phyloP scores from a whole-genome alignment of 2,113 vertebrate species.

The Siniperca chuatsi region DNA sequence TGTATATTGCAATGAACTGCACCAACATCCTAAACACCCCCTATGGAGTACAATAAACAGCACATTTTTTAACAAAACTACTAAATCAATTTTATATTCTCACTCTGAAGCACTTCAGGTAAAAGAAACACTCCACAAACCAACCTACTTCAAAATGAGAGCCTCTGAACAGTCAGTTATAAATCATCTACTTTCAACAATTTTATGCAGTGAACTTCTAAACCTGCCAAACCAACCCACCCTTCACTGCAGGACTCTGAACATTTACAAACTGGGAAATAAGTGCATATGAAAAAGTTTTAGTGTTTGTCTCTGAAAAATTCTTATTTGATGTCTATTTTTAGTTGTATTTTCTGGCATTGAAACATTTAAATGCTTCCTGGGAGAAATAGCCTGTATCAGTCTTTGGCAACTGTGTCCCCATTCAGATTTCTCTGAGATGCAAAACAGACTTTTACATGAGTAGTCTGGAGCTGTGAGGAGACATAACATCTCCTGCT shows the following conservation, averaged over 20 bases:
- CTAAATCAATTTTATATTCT: slow-evolving; percentile 1
- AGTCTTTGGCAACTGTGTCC: slow-evolving; percentile 28
- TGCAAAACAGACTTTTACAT: slow-evolving; percentile 31
- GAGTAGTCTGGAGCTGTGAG: slow-evolving; percentile 39
- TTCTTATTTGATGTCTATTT: slow-evolving; percentile 37
- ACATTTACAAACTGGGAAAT: slow-evolving; percentile 21
- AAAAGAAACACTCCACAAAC: slow-evolving; percentile 23
- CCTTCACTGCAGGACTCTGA: slow-evolving; percentile 25
- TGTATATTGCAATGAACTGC: not conserved
- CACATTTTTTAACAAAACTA: not conserved
- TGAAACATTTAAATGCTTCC: slow-evolving; percentile 31
- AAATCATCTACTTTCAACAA: slow-evolving; percentile 31
- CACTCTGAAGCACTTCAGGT: not conserved
- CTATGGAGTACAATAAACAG: slow-evolving; percentile 10
- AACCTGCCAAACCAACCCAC: slow-evolving; percentile 37
- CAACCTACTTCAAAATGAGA: slow-evolving; percentile 13
- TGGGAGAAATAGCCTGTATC: slow-evolving; percentile 35
- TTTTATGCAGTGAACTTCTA: slow-evolving; percentile 46
- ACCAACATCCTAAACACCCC: not conserved
- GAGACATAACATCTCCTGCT: slow-evolving; percentile 49
- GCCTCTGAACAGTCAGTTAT: slow-evolving; percentile 14
- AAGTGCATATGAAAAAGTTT: slow-evolving; percentile 12
- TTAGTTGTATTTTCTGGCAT: slow-evolving; percentile 26
- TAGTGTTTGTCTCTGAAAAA: slow-evolving; percentile 12
- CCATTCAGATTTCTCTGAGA: slow-evolving; percentile 47